Evolutionary conservation across 2,888 invertebrate genomes (phyloP).

Genomic region (Drosophila formosana): DNA sequence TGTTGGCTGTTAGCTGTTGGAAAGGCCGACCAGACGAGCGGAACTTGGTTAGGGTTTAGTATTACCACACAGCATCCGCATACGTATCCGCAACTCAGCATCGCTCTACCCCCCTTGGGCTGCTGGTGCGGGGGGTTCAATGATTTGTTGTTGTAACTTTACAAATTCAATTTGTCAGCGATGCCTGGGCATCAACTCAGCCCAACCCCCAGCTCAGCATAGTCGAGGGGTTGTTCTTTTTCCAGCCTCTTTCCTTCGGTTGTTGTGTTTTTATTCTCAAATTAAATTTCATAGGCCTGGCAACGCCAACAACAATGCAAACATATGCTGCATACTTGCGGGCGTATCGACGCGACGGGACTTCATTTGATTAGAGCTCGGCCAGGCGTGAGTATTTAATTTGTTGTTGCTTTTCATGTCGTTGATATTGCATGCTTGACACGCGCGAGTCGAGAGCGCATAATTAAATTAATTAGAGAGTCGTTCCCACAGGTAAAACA

Average conservation of each 20-base stretch:
- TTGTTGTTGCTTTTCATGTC: conserved; percentile 41
- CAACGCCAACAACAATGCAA: conserved; percentile 49
- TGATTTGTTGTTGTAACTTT: conserved; percentile 76
- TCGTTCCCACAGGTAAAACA: conserved; percentile 74
- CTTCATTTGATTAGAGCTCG: conserved; percentile 73
- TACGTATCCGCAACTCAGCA: conserved; percentile 27
- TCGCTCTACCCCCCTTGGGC: conserved; percentile 33
- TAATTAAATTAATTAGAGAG: conserved; percentile 82
- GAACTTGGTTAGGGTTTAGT: conserved; percentile 64
- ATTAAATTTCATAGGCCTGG: conserved; percentile 72
- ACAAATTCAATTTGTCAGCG: conserved; percentile 80
- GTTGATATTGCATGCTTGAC: conserved; percentile 62
- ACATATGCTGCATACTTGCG: conserved; percentile 63
- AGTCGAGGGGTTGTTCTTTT: conserved; percentile 35
- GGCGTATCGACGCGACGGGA: conserved; percentile 38
- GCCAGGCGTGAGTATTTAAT: conserved; percentile 75
- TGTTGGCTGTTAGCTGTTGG: conserved; percentile 36
- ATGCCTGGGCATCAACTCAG: conserved; percentile 43
- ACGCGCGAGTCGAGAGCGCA: conserved; percentile 75
- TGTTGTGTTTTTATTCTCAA: conserved; percentile 28
- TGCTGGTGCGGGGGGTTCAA: conserved; percentile 11
- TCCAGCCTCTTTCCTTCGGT: not conserved
- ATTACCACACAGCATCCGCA: conserved; percentile 58
- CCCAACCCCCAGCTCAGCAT: not conserved
- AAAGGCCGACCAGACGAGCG: conserved; percentile 73